Conservation (phyloP, 92 coral and sea anemone genomes). For the Galaxea fascicularis region DNA sequence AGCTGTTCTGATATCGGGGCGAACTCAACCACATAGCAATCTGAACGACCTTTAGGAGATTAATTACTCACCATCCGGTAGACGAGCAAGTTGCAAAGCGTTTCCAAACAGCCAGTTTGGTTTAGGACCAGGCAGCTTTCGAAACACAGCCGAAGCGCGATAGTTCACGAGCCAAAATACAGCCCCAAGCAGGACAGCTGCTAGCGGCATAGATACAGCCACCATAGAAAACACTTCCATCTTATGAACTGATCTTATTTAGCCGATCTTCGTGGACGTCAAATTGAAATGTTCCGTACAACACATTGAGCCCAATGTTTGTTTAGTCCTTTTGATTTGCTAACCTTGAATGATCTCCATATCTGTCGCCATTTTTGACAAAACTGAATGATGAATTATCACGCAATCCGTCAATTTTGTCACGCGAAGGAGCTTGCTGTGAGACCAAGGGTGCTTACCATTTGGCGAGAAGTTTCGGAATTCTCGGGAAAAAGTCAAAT, state of each 20-base stretch:
- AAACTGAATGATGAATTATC: neutral
- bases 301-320: neutral
- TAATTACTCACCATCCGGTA: constrained; percentile 18
- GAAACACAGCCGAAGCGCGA: constrained; percentile 12
- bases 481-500: too few relatives aligned
- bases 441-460: too few relatives aligned
- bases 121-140: constrained; percentile 69
- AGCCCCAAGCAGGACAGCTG: neutral
- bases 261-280: neutral
- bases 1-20: neutral
- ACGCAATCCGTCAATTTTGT: neutral
- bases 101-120: constrained; percentile 67
- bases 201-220: neutral
- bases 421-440: too few relatives aligned
- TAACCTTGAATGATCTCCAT: constrained; percentile 3
- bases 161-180: neutral
- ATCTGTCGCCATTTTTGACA: neutral
- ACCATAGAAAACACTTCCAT: neutral
- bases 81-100: constrained; percentile 52
- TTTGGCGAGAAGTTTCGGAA: too few relatives aligned
- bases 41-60: neutral
- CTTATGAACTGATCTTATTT: too few relatives aligned
- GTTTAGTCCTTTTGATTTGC: neutral
- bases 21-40: neutral
- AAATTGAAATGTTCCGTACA: neutral